phyloP scores from a whole-genome alignment of 2,797 vertebrate species.

The Gila robusta region DNA sequence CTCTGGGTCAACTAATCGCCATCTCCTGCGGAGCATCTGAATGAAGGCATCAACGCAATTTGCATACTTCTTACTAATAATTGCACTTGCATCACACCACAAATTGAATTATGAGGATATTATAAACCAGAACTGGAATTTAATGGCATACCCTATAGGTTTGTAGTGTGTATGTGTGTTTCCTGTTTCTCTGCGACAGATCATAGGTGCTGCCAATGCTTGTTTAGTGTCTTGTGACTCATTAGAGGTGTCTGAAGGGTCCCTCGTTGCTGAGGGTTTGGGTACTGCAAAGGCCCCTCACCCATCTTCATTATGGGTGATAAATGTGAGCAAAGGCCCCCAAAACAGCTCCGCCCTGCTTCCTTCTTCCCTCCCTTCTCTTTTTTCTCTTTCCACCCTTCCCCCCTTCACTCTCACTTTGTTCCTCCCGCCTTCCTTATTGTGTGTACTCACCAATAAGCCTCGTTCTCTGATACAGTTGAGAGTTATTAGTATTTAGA shows the following conservation, averaged over 20 bases:
- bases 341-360: conserved; percentile 18
- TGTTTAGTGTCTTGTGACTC: conserved; percentile 47
- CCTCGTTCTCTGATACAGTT: conserved; percentile 19
- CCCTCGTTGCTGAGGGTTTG: conserved; percentile 42
- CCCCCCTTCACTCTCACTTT: conserved; percentile 29
- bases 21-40: conserved; percentile 1
- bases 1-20: conserved; percentile 44
- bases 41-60: conserved; percentile 3
- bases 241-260: conserved; percentile 54
- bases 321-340: conserved; percentile 48
- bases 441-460: conserved; percentile 16
- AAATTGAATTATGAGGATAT: conserved; percentile 8
- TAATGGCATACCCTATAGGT: background rate
- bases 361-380: conserved; percentile 19
- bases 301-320: conserved; percentile 50
- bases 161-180: background rate
- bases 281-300: conserved; percentile 41
- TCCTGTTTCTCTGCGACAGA: conserved; percentile 24
- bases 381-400: conserved; percentile 30
- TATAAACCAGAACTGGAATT: background rate
- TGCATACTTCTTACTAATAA: conserved; percentile 27
- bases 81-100: conserved; percentile 5
- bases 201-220: conserved; percentile 36
- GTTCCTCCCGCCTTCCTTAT: conserved; percentile 22
- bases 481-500: conserved; percentile 28